Evolutionary conservation across 2,888 invertebrate genomes (phyloP).

Genomic region (Xiphydria camelus): DNA sequence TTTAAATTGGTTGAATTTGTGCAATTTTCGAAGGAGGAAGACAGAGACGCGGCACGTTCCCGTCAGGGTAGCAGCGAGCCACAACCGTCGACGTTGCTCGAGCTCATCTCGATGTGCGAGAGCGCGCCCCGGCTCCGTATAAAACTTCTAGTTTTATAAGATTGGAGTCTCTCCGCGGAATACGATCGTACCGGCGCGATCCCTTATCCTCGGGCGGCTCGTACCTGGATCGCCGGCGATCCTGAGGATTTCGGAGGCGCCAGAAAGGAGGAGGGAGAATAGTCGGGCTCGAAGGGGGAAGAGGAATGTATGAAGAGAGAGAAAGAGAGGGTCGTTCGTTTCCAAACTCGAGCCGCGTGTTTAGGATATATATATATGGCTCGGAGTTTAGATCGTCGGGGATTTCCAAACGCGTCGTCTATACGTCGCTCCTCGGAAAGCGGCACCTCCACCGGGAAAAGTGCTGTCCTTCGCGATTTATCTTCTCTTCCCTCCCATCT

Average conservation of each 20-base stretch:
- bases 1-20: too few relatives aligned
- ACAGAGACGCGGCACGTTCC: too few relatives aligned
- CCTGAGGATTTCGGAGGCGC: background rate
- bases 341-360: background rate
- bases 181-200: background rate
- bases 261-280: background rate
- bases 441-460: too few relatives aligned
- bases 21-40: too few relatives aligned
- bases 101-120: background rate
- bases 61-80: too few relatives aligned
- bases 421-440: background rate
- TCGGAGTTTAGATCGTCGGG: background rate
- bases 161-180: conserved; percentile 1
- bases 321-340: too few relatives aligned
- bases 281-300: too few relatives aligned
- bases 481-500: too few relatives aligned
- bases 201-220: background rate
- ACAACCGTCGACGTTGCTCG: too few relatives aligned
- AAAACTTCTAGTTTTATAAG: conserved; percentile 2
- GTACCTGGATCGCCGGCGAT: background rate
- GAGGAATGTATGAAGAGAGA: too few relatives aligned
- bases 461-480: too few relatives aligned
- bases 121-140: background rate
- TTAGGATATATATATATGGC: conserved; percentile 1
- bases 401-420: background rate